These are phyloP conservation scores for Heliconius ismenius DNA, from an alignment of 2,888 invertebrate genomes.

Conservation along the genomic window DNA sequence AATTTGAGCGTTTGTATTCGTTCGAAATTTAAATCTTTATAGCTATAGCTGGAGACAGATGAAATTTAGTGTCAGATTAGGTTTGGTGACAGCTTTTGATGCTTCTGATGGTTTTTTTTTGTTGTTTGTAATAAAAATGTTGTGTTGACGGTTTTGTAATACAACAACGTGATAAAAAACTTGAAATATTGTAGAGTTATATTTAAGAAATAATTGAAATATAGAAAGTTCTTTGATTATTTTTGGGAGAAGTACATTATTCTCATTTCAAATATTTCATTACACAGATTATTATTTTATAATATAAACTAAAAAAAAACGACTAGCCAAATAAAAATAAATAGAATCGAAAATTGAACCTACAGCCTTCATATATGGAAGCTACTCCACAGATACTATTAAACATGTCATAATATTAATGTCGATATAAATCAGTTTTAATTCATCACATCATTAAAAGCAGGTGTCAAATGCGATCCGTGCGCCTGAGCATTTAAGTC, in stretches of 20 bases:
- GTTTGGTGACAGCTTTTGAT: conserved; percentile 10
- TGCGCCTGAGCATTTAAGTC: conserved; percentile 76
- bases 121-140: not conserved
- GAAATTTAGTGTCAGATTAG: conserved; percentile 29
- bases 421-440: conserved; percentile 45
- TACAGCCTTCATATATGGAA: not conserved
- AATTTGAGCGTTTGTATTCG: conserved; percentile 40
- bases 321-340: too few relatives aligned
- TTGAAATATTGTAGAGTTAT: not conserved
- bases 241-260: not conserved
- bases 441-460: conserved; percentile 57
- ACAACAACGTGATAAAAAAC: not conserved
- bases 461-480: conserved; percentile 76
- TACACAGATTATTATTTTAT: not conserved
- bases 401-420: not conserved
- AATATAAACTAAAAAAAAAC: too few relatives aligned
- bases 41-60: conserved; percentile 11
- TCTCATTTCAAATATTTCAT: not conserved
- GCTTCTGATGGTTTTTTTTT: conserved; percentile 25
- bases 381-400: not conserved
- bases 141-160: not conserved
- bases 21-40: conserved; percentile 36
- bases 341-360: not conserved
- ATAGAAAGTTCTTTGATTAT: not conserved
- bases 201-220: not conserved